Evolutionary conservation across 2,888 invertebrate species (phyloP).

Genomic region (Eupithecia subumbrata): DNA sequence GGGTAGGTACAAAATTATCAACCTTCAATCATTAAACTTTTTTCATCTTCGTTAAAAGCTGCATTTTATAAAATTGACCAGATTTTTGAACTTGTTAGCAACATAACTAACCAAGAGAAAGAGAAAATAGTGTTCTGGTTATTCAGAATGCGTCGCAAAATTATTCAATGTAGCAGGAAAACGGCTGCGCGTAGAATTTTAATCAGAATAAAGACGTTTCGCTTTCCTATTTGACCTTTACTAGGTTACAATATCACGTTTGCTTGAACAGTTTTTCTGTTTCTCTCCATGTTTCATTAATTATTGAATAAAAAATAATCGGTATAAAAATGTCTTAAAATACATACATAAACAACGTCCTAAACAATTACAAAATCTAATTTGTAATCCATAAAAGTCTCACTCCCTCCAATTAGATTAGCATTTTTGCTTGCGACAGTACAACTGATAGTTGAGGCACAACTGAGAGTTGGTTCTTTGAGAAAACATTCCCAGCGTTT

Average conservation of each 20-base stretch:
- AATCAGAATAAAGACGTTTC: slow-evolving; percentile 54
- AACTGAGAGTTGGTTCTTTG: too few relatives aligned
- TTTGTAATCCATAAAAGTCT: not conserved
- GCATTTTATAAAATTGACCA: not conserved
- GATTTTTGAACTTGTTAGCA: not conserved
- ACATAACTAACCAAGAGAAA: slow-evolving; percentile 46
- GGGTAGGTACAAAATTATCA: not conserved
- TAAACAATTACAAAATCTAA: not conserved
- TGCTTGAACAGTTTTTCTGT: not conserved
- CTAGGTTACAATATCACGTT: not conserved
- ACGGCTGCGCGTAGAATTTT: slow-evolving; percentile 58
- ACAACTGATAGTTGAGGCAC: too few relatives aligned
- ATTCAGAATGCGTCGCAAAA: slow-evolving; percentile 62
- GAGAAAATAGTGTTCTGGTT: slow-evolving; percentile 54
- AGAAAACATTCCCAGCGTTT: slow-evolving; percentile 4
- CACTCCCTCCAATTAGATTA: not conserved
- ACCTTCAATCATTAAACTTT: not conserved
- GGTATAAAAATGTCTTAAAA: not conserved
- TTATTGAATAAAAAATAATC: not conserved
- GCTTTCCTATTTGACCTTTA: slow-evolving; percentile 56
- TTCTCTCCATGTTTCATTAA: not conserved
- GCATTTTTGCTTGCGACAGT: slow-evolving; percentile 28
- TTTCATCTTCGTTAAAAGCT: not conserved
- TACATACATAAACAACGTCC: not conserved
- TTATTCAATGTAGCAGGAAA: slow-evolving; percentile 66